Evolutionary conservation across 1,140 invertebrate genomes (phyloP).

Genomic region (Lepidurus arcticus): DNA sequence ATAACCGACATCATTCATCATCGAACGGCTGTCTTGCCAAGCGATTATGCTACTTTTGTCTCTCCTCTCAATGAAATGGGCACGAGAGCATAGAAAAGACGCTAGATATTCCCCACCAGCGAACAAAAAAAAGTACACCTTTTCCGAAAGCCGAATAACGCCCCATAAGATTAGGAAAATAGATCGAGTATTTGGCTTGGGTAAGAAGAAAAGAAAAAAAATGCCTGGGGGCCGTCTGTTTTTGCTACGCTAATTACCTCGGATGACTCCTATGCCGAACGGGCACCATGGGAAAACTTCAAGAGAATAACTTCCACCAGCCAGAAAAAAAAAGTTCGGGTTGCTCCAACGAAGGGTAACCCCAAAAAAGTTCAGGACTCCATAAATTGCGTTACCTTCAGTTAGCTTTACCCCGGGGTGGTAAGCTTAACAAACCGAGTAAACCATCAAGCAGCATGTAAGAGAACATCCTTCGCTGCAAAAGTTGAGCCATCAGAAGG

Average conservation of each 20-base stretch:
- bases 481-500: constrained; percentile 17
- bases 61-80: not conserved
- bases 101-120: not conserved
- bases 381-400: not conserved
- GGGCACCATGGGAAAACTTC: not conserved
- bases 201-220: not conserved
- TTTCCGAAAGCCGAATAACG: not conserved
- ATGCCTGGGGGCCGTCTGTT: not conserved
- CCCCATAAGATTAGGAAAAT: not conserved
- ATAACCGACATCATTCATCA: constrained; percentile 9
- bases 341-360: not conserved
- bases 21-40: not conserved
- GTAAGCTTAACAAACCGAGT: constrained; percentile 1
- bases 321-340: not conserved
- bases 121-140: not conserved
- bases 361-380: not conserved
- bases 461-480: not conserved
- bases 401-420: not conserved
- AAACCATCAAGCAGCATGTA: constrained; percentile 9
- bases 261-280: constrained; percentile 15
- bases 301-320: not conserved
- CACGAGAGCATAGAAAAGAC: no score
- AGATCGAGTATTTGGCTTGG: not conserved
- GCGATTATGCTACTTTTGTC: not conserved
- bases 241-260: not conserved